phyloP scores from a whole-genome alignment of 1,140 invertebrate species.

The Trachymyrmex septentrionalis region DNA sequence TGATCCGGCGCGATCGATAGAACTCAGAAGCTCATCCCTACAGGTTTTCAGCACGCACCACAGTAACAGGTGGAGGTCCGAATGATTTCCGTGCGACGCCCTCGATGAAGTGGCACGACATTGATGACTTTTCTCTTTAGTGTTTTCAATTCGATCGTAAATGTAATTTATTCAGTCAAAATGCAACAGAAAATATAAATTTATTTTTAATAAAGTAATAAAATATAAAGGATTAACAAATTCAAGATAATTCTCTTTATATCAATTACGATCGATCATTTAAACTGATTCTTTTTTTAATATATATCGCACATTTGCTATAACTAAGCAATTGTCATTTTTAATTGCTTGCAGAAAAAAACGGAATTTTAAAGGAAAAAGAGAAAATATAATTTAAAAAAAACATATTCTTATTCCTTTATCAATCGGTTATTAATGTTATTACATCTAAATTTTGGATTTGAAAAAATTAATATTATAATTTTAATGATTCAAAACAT shows the following conservation, averaged over 20 bases:
- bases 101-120: background rate
- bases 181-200: background rate
- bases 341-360: no score
- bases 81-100: conserved; percentile 17
- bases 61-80: conserved; percentile 50
- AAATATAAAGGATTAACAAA: background rate
- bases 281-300: background rate
- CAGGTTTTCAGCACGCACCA: conserved; percentile 59
- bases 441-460: no score
- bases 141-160: background rate
- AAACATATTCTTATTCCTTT: no score
- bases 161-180: background rate
- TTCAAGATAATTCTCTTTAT: background rate
- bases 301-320: background rate
- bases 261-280: background rate
- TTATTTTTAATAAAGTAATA: background rate
- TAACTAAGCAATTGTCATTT: no score
- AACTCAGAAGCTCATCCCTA: conserved; percentile 47
- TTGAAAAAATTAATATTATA: no score
- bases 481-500: no score
- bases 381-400: no score
- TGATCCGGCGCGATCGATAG: conserved; percentile 71
- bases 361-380: no score
- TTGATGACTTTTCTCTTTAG: background rate
- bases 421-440: no score